Evolutionary conservation across 2,797 vertebrate genomes (phyloP).

Genomic region (Notamacropus eugenii): DNA sequence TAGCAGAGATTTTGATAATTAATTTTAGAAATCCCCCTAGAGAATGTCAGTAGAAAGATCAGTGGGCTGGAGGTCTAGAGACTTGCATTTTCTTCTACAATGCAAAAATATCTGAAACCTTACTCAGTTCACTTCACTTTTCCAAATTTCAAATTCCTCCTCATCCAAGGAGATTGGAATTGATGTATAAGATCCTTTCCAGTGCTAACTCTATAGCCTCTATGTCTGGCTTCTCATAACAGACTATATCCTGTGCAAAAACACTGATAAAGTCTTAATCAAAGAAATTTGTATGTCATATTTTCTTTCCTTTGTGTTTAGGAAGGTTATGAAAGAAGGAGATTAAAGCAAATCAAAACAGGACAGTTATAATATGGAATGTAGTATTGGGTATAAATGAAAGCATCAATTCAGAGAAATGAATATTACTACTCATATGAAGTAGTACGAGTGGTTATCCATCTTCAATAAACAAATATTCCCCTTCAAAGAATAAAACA

Average conservation of each 20-base stretch:
- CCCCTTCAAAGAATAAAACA: background rate
- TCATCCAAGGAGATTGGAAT: background rate
- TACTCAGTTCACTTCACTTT: constrained; percentile 20
- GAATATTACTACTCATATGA: background rate
- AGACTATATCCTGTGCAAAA: background rate
- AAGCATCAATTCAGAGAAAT: background rate
- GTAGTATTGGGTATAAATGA: background rate
- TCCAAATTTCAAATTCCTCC: background rate
- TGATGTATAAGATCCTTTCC: background rate
- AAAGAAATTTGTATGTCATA: background rate
- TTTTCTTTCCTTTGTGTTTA: background rate
- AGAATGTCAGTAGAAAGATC: background rate
- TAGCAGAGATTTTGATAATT: background rate
- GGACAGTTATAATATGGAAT: background rate
- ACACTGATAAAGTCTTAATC: background rate
- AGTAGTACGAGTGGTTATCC: background rate
- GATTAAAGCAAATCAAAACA: background rate
- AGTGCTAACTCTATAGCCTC: background rate
- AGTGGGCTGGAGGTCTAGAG: background rate
- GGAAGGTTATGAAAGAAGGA: background rate
- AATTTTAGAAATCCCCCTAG: constrained; percentile 25
- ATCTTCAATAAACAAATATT: background rate
- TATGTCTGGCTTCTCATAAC: background rate
- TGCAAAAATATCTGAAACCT: background rate
- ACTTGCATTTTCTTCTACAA: constrained; percentile 18